These are phyloP conservation scores for Drosophila malerkotliana DNA, from an alignment of 1,140 invertebrate genomes.

Conservation along the genomic window DNA sequence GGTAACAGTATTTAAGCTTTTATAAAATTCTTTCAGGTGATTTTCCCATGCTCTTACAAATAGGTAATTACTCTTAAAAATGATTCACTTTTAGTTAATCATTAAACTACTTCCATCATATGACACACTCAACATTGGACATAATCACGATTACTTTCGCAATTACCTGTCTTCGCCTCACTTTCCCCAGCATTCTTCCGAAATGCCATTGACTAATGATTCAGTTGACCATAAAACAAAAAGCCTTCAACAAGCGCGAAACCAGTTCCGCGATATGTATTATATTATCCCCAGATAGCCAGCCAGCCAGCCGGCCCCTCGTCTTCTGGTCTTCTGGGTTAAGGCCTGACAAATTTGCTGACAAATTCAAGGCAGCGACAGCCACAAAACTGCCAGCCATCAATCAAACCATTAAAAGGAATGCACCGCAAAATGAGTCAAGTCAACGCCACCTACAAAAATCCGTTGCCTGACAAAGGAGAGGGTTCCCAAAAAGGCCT, in stretches of 20 bases:
- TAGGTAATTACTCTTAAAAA: neutral
- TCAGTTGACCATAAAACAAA: conserved; percentile 68
- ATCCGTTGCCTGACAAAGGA: conserved; percentile 26
- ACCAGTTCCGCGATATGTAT: conserved; percentile 57
- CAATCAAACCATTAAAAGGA: conserved; percentile 82
- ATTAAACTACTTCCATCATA: neutral
- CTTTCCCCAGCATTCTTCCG: conserved; percentile 56
- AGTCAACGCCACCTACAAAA: conserved; percentile 73
- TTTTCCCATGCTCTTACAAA: neutral
- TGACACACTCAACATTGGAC: conserved; percentile 16
- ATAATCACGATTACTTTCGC: conserved; percentile 53
- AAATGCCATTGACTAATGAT: conserved; percentile 68
- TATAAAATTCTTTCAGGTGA: neutral
- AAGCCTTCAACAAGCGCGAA: conserved; percentile 29
- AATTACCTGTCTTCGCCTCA: conserved; percentile 56
- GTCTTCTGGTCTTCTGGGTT: conserved; percentile 19
- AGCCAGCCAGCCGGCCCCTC: neutral
- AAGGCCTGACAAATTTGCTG: conserved; percentile 76
- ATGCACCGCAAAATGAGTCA: conserved; percentile 77
- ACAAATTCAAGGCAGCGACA: conserved; percentile 77
- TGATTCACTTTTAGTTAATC: neutral
- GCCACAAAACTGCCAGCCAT: conserved; percentile 71
- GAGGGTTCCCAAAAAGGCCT: conserved; percentile 17
- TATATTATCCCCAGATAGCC: conserved; percentile 23
- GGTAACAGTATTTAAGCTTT: conserved; percentile 18